Conservation (phyloP, 2,113 vertebrate genomes). For the Uropsilus gracilis region DNA sequence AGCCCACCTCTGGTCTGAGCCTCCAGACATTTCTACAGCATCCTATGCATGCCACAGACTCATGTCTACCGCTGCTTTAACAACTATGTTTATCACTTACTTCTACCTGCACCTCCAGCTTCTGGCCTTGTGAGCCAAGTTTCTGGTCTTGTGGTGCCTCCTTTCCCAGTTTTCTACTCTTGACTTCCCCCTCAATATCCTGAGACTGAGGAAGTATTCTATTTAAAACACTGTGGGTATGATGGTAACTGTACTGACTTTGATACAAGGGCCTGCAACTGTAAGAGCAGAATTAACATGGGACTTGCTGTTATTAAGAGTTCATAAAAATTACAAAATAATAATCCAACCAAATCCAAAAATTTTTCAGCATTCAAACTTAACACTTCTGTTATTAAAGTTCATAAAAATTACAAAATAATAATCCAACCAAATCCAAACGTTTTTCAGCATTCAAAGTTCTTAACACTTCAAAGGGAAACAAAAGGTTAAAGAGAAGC, state of each 20-base stretch:
- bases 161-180: no score
- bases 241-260: not conserved
- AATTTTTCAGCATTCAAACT: not conserved
- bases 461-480: not conserved
- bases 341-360: not conserved
- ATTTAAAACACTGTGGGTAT: not conserved
- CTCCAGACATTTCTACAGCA: no score
- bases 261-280: not conserved
- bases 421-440: not conserved
- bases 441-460: not conserved
- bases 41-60: no score
- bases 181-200: no score
- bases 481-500: not conserved
- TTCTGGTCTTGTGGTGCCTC: no score
- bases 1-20: no score
- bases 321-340: slow-evolving; percentile 20
- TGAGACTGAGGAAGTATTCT: not conserved
- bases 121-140: no score
- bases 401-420: slow-evolving; percentile 31
- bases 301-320: not conserved
- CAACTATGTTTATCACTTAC: no score
- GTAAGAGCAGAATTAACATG: not conserved
- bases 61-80: no score
- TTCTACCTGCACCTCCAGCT: no score
- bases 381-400: no score